These are phyloP conservation scores for Poecilia latipinna DNA, from an alignment of 2,113 vertebrate genomes.

Conservation along the genomic window DNA sequence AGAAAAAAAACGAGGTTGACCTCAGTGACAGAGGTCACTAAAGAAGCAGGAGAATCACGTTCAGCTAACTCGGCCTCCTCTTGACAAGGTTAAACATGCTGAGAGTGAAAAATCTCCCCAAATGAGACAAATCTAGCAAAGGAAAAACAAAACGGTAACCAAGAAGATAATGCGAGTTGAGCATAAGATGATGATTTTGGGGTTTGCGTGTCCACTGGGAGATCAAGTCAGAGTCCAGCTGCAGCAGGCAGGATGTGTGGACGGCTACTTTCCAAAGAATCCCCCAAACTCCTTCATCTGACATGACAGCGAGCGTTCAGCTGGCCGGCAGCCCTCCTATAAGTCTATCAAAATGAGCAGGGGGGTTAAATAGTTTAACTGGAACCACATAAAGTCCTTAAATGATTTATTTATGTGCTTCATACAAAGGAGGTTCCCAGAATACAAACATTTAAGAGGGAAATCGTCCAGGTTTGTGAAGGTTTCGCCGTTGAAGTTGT, in stretches of 20 bases:
- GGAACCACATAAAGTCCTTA: conserved; percentile 19
- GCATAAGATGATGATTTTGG: conserved; percentile 7
- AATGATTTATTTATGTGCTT: conserved; percentile 22
- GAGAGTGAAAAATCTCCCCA: conserved; percentile 4
- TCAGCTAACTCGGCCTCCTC: conserved; percentile 12
- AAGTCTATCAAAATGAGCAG: neutral
- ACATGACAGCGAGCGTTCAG: neutral
- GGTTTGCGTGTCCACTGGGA: conserved; percentile 44
- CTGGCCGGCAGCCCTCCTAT: neutral
- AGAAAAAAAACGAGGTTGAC: neutral
- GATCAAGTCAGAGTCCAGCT: conserved; percentile 60
- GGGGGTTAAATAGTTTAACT: neutral
- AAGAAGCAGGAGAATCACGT: neutral
- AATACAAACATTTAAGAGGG: neutral
- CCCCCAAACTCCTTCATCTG: conserved; percentile 30
- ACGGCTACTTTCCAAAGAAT: conserved; percentile 52
- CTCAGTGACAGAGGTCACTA: neutral
- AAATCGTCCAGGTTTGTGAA: neutral
- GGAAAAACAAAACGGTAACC: neutral
- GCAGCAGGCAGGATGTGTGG: conserved; percentile 23
- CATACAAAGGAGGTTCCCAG: neutral
- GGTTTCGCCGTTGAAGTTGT: neutral
- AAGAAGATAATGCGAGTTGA: neutral
- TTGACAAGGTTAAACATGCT: conserved; percentile 16
- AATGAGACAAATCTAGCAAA: conserved; percentile 13